phyloP scores from a whole-genome alignment of 1,140 invertebrate genomes.

The Metaphire vulgaris region DNA sequence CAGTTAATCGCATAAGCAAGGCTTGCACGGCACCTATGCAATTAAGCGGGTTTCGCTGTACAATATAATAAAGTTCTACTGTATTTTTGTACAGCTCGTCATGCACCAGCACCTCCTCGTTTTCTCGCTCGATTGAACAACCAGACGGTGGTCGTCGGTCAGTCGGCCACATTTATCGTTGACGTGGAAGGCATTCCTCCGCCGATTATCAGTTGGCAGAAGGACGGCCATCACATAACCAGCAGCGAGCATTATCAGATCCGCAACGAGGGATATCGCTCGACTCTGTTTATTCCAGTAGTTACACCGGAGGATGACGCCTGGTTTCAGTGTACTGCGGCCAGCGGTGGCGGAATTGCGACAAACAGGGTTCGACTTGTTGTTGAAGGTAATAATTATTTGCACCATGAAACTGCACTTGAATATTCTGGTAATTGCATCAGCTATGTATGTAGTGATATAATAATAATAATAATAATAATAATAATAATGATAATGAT shows the following conservation, averaged over 20 bases:
- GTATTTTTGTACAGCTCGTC: constrained; percentile 41
- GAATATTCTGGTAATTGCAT: no score
- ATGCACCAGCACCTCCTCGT: constrained; percentile 85
- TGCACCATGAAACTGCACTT: no score
- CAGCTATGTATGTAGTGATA: no score
- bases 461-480: no score
- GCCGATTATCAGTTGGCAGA: constrained; percentile 93
- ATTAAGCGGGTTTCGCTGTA: no score
- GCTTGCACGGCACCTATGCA: no score
- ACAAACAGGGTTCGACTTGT: constrained; percentile 79
- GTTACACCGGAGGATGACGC: constrained; percentile 77
- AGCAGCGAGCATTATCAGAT: constrained; percentile 60
- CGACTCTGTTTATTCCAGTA: constrained; percentile 76
- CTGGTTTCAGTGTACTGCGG: constrained; percentile 96
- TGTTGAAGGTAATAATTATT: constrained; percentile 39
- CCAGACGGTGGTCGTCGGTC: constrained; percentile 79
- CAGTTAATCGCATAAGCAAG: no score
- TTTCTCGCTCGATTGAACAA: constrained; percentile 91
- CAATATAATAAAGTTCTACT: no score
- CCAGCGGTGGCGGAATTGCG: constrained; percentile 90
- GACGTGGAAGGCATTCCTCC: constrained; percentile 85
- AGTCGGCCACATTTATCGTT: constrained; percentile 78
- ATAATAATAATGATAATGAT: no score
- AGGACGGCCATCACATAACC: constrained; percentile 53
- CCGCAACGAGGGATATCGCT: constrained; percentile 68